These are phyloP conservation scores for Muscina levida DNA, from an alignment of 2,888 invertebrate species.

Conservation along the genomic window DNA sequence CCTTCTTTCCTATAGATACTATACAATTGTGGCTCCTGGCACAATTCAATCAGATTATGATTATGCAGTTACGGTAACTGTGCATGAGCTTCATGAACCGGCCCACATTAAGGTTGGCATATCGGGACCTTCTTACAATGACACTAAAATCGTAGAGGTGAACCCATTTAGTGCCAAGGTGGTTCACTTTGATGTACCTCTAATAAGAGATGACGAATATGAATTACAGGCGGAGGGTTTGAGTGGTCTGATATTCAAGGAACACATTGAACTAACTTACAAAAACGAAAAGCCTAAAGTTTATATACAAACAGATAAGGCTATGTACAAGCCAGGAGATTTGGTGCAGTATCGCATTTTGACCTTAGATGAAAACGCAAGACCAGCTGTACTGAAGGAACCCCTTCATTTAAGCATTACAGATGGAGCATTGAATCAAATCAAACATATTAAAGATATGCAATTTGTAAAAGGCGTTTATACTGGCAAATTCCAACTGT, in stretches of 20 bases:
- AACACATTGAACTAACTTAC: slow-evolving; percentile 86
- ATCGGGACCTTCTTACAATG: slow-evolving; percentile 14
- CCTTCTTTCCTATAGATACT: slow-evolving; percentile 83
- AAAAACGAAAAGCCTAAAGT: slow-evolving; percentile 85
- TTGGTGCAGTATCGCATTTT: slow-evolving; percentile 87
- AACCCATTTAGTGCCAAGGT: slow-evolving; percentile 86
- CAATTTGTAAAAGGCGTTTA: slow-evolving; percentile 87
- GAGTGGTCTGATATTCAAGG: slow-evolving; percentile 86
- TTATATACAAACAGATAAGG: slow-evolving; percentile 93
- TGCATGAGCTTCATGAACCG: slow-evolving; percentile 79
- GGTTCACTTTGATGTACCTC: slow-evolving; percentile 83
- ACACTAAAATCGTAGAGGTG: slow-evolving; percentile 83
- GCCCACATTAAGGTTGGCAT: slow-evolving; percentile 87
- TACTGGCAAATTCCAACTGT: slow-evolving; percentile 87
- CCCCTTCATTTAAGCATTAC: slow-evolving; percentile 69
- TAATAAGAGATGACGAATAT: slow-evolving; percentile 63
- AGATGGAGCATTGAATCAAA: slow-evolving; percentile 81
- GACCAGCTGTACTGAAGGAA: slow-evolving; percentile 80
- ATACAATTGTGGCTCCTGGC: slow-evolving; percentile 83
- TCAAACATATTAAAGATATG: slow-evolving; percentile 88
- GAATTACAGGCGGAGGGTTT: slow-evolving; percentile 80
- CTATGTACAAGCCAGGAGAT: slow-evolving; percentile 91
- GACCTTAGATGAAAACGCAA: slow-evolving; percentile 85
- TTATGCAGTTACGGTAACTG: slow-evolving; percentile 89
- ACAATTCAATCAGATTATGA: slow-evolving; percentile 71